Conservation (phyloP, 2,888 invertebrate species). For the Euproctis similis region DNA sequence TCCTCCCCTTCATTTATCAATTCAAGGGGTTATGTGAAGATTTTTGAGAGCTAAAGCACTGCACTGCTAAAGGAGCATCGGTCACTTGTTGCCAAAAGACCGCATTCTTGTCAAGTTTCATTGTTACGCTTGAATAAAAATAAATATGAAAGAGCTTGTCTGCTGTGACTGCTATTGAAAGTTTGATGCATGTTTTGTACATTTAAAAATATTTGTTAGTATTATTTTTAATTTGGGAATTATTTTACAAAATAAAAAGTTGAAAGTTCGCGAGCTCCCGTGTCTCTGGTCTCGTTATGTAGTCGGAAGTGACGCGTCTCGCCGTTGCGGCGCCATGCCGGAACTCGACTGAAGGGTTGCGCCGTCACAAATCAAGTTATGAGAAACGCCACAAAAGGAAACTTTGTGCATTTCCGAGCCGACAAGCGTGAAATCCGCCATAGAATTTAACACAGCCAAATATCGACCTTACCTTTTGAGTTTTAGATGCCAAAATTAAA, state of each 20-base stretch:
- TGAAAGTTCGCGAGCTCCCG: constrained; percentile 19
- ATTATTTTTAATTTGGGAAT: neutral
- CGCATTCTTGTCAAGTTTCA: too few species aligned
- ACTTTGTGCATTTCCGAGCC: constrained; percentile 73
- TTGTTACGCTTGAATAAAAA: too few species aligned
- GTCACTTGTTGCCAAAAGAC: too few species aligned
- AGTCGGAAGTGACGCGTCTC: constrained; percentile 66
- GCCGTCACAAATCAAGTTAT: constrained; percentile 75
- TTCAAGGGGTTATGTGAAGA: too few species aligned
- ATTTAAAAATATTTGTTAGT: too few species aligned
- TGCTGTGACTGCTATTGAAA: too few species aligned
- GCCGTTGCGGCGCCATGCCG: constrained; percentile 68
- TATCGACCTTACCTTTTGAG: constrained; percentile 33
- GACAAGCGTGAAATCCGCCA: constrained; percentile 66
- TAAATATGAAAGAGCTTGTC: too few species aligned
- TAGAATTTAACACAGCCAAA: constrained; percentile 24
- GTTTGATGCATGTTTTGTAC: too few species aligned
- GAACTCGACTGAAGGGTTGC: constrained; percentile 69
- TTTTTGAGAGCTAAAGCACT: too few species aligned
- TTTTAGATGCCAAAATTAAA: constrained; percentile 26
- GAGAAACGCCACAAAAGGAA: constrained; percentile 74
- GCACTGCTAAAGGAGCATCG: too few species aligned
- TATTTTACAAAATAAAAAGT: neutral
- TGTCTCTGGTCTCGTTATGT: constrained; percentile 9
- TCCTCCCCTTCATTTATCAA: too few species aligned